Base-by-base conservation (phyloP, 2,113 vertebrate species). In the Actenoides hombroni region DNA sequence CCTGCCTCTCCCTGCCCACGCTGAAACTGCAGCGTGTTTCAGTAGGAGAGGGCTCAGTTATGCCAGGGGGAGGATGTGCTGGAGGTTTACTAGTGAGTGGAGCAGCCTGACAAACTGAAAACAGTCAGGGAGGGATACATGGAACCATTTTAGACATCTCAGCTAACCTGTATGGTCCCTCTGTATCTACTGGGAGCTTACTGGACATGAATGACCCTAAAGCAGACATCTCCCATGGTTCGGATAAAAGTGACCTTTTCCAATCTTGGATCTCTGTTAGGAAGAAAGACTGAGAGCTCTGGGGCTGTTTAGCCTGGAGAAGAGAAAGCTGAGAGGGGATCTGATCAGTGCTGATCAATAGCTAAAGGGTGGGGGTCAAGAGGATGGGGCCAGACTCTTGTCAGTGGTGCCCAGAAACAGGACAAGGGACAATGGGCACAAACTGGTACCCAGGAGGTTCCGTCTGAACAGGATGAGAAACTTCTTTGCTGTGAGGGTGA, bases 11-110 rank as follows among this genome's bases (percentile, higher is more conserved):
- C 40, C 39, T 76, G 63, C 68, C 74, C 4, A 0, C 8, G 0
- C 2, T 28, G 82, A 40, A 69, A 37, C 25, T 2, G 0, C 0
- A 2, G 37, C 2, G 1, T 13, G 37, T 3, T 69, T 48, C 23
- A 17, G 40, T 4, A 16, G 31, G 29, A 54, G 15, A 54, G n/a
- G n/a, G 63, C 42, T 83, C 61, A 4, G 61, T 18, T 44, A 7
- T 18, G 16, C 19, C 63, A 37, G 60, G 19, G n/a, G 49, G 46
- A 71, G 40, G 42, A 46, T 51, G 57, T 76, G 51, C 61, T 35
- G 4, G 14, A 12, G 51, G 48, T 28, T 49, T 29, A 12, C 7
- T 13, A 21, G 26, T 13, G 23, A 49, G 37, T 5, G 42, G 82
- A 77, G 69, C 40, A 37, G 37, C 48, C 13, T 26, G 69, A 25